phyloP scores from a whole-genome alignment of 2,797 vertebrate genomes.

The Leptodactylus fallax region DNA sequence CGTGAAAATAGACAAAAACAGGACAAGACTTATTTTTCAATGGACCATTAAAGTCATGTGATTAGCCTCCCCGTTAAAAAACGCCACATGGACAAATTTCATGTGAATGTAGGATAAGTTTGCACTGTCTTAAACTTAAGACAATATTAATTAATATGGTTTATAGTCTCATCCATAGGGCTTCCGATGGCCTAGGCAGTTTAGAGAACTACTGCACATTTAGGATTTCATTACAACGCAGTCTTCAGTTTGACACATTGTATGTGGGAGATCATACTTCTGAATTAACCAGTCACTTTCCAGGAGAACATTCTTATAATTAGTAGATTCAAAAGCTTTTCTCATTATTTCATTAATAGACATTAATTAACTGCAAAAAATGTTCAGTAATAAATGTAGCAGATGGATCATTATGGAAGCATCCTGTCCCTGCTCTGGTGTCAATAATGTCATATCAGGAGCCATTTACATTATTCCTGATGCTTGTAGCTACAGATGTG shows the following conservation, averaged over 20 bases:
- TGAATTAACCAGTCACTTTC: not conserved
- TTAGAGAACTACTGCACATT: not conserved
- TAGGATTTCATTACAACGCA: not conserved
- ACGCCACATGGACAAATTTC: no score
- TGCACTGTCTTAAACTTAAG: no score
- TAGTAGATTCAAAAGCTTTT: not conserved
- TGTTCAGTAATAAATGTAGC: not conserved
- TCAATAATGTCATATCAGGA: not conserved
- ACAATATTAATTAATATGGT: no score
- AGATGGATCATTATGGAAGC: not conserved
- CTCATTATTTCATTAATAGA: not conserved
- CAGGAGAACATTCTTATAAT: not conserved
- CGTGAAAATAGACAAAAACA: no score
- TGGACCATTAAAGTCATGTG: no score
- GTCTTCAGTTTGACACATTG: not conserved
- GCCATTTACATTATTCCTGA: not conserved
- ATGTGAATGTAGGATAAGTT: no score
- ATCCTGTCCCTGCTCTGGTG: not conserved
- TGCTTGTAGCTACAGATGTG: not conserved
- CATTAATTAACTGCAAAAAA: not conserved
- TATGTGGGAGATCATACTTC: not conserved
- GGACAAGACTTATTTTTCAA: no score
- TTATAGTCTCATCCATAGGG: no score
- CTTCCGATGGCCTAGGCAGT: not conserved
- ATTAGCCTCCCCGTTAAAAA: no score